Base-by-base conservation (phyloP, 1,140 invertebrate genomes). In the Ostrea edulis region DNA sequence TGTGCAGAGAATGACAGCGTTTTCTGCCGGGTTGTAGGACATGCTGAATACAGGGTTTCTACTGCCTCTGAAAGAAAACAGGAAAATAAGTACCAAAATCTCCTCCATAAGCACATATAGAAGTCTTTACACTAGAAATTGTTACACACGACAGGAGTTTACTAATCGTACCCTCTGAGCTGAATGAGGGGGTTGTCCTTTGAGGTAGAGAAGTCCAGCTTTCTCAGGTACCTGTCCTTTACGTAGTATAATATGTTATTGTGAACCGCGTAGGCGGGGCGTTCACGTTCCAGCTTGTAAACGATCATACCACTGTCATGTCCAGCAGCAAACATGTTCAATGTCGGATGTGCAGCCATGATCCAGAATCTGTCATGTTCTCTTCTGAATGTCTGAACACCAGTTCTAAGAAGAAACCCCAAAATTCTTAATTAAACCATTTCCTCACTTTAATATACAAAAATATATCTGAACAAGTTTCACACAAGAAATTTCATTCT, bases 341-440 rank as follows among this genome's bases (percentile, higher is more conserved):
- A 93, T 8, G 95, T 95, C 8, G 96, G 96, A 96, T 99, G 99
- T 0, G 98, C 97, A 5, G 97, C 97, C 81, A 99, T 95, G 0
- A 99, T 97, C 99, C 99, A 99, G 95, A 99, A 99, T 92, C 98
- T 96, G 92, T 99, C 99, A 94, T 99, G 97, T 94, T 99, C 99
- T 84, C 99, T 96, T 55, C 96, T 92, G 95, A 99, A 99, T 7
- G 98, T 99, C 92, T 99, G 97, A 14, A 99, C 95, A 93, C 98
- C 99, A n/a, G 97, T 98, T 55, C 99, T 95, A 87, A 17, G 88
- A 88, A 84, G 8, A 52, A 17, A 83, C 5, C n/a, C 55, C 12
- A 62, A 44, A 44, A 44, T 44, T 44, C 17, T 62, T 62, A 17
- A 20, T 62, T n/a, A 62, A n/a, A 62, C n/a, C n/a, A 17, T 62